Percentiles rank a stretch among this genome's conserved stretches.
Evolutionary conservation across 2,113 vertebrate genomes (phyloP).

Genomic region (Semicossyphus pulcher): DNA sequence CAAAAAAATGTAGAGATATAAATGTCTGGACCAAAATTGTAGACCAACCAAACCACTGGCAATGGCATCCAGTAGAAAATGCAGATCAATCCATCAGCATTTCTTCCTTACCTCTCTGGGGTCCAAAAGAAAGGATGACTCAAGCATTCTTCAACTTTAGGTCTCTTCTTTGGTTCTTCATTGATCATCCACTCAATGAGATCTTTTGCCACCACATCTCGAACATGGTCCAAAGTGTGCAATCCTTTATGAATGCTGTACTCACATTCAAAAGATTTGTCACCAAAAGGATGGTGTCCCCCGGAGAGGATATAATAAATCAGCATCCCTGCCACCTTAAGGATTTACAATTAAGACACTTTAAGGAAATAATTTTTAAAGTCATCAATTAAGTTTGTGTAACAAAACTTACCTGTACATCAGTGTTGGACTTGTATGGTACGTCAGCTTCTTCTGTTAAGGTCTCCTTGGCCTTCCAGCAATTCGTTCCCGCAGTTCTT

Average conservation of each 20-base stretch:
- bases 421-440: constrained; percentile 70
- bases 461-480: constrained; percentile 76
- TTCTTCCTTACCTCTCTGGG: constrained; percentile 20
- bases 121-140: constrained; percentile 77
- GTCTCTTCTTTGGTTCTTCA: constrained; percentile 59
- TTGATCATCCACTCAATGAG: constrained; percentile 74
- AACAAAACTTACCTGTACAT: constrained; percentile 73
- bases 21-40: too few species aligned
- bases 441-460: constrained; percentile 15
- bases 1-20: too few species aligned
- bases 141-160: constrained; percentile 65
- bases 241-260: constrained; percentile 43
- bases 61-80: too few species aligned
- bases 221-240: constrained; percentile 66
- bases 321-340: constrained; percentile 80
- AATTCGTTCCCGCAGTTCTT: constrained; percentile 64
- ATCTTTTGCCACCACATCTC: constrained; percentile 69
- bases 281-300: constrained; percentile 76
- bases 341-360: accelerated
- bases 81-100: too few species aligned
- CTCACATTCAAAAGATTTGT: constrained; percentile 19
- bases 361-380: not conserved
- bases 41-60: too few species aligned
- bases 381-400: accelerated
- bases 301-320: constrained; percentile 77